A percentile compares a stretch with the other conserved stretches of the same genome.
Conservation (phyloP, 2,888 invertebrate species). For the Pyrgus malvae region DNA sequence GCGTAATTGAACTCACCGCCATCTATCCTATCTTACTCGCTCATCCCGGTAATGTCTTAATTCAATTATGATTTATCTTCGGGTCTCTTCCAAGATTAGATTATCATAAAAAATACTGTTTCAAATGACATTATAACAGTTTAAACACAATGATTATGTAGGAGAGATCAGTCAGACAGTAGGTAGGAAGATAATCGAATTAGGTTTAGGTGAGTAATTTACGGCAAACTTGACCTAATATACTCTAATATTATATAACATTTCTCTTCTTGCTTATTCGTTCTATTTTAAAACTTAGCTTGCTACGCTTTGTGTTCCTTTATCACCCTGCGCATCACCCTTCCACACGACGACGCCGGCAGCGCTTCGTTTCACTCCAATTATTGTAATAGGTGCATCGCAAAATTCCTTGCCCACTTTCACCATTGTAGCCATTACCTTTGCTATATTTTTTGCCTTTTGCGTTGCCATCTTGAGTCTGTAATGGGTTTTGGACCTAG, state of each 20-base stretch:
- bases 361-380: constrained; percentile 58
- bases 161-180: no score
- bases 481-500: not conserved
- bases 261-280: no score
- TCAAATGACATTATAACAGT: no score
- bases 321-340: constrained; percentile 11
- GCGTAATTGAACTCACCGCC: constrained; percentile 1
- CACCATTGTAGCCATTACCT: constrained; percentile 1
- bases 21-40: constrained; percentile 3
- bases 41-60: constrained; percentile 14
- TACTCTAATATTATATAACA: no score
- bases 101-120: not conserved
- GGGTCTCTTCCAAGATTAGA: not conserved
- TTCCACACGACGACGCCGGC: constrained; percentile 13
- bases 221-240: no score
- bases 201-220: no score
- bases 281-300: not conserved
- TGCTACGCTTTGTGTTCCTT: not conserved
- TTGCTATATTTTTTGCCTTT: not conserved
- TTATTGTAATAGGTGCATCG: constrained; percentile 61
- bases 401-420: constrained; percentile 50
- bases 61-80: constrained; percentile 3
- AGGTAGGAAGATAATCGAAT: no score
- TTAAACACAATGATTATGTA: no score
- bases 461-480: not conserved